These are phyloP conservation scores for Nomia melanderi DNA, from an alignment of 1,140 invertebrate genomes.

Conservation along the genomic window DNA sequence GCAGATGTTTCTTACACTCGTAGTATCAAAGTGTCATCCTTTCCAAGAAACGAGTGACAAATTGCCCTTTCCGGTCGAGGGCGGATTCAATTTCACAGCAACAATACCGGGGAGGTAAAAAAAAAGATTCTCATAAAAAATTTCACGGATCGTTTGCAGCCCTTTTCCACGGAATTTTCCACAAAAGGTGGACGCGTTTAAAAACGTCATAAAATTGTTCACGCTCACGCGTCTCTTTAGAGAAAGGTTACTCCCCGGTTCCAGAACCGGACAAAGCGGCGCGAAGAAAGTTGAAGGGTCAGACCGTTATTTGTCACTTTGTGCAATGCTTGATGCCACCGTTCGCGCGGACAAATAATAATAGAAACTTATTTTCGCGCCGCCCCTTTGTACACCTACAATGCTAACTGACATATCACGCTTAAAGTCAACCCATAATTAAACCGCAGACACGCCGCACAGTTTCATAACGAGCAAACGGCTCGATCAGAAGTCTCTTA, in stretches of 20 bases:
- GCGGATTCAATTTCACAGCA: not conserved
- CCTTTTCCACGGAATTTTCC: not conserved
- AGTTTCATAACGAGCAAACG: too few species aligned
- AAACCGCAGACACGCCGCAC: too few species aligned
- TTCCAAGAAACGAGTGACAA: not conserved
- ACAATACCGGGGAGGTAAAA: not conserved
- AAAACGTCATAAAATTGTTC: conserved; percentile 25
- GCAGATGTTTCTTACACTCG: too few species aligned
- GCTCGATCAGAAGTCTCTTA: too few species aligned
- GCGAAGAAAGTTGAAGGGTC: not conserved
- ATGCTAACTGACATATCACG: too few species aligned
- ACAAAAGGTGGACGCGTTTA: not conserved
- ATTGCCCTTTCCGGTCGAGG: too few species aligned
- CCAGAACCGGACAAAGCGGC: not conserved
- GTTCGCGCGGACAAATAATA: not conserved
- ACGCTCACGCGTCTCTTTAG: not conserved
- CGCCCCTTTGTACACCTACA: too few species aligned
- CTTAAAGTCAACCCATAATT: too few species aligned
- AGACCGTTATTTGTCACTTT: not conserved
- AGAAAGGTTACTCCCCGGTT: not conserved
- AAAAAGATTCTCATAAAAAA: not conserved
- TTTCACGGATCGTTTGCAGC: not conserved
- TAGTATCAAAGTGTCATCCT: too few species aligned
- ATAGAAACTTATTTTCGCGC: not conserved
- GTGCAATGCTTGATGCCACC: not conserved